phyloP scores from a whole-genome alignment of 1,140 invertebrate genomes.

The Globodera rostochiensis region DNA sequence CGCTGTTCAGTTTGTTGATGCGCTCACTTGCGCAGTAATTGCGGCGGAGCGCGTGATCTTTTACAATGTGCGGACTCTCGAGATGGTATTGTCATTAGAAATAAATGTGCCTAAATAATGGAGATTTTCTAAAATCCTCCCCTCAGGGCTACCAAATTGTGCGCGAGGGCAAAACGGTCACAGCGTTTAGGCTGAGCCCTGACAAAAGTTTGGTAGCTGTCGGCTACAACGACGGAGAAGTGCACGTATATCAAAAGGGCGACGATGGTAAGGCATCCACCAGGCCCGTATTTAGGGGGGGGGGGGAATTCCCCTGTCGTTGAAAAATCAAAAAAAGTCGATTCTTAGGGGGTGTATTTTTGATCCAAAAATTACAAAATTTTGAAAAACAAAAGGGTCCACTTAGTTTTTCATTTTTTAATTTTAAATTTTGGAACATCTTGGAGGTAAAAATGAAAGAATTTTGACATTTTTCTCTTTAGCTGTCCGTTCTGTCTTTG shows the following conservation, averaged over 20 bases:
- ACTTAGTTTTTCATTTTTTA: neutral
- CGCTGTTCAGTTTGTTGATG: conserved; percentile 53
- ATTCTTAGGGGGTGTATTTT: too few species aligned
- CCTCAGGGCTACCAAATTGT: conserved; percentile 48
- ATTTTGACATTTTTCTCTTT: neutral
- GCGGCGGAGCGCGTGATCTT: conserved; percentile 89
- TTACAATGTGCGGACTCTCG: conserved; percentile 86
- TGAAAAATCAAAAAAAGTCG: too few species aligned
- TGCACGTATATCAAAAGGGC: conserved; percentile 75
- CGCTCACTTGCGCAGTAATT: conserved; percentile 78
- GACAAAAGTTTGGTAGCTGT: conserved; percentile 79
- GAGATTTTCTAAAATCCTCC: neutral
- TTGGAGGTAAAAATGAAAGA: neutral
- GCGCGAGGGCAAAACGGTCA: conserved; percentile 45
- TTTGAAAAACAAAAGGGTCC: too few species aligned
- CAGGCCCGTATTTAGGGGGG: too few species aligned
- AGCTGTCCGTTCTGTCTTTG: conserved; percentile 70
- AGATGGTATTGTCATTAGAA: conserved; percentile 74
- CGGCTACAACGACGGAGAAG: conserved; percentile 85
- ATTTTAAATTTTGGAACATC: too few species aligned
- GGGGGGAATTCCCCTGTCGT: too few species aligned
- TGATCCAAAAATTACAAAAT: too few species aligned
- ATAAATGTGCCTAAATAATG: too few species aligned
- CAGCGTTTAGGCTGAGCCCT: conserved; percentile 50
- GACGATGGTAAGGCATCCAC: conserved; percentile 24